Percentiles rank a stretch among this genome's conserved stretches.
phyloP scores from a whole-genome alignment of 1,140 invertebrate genomes.

The Bombus breviceps region DNA sequence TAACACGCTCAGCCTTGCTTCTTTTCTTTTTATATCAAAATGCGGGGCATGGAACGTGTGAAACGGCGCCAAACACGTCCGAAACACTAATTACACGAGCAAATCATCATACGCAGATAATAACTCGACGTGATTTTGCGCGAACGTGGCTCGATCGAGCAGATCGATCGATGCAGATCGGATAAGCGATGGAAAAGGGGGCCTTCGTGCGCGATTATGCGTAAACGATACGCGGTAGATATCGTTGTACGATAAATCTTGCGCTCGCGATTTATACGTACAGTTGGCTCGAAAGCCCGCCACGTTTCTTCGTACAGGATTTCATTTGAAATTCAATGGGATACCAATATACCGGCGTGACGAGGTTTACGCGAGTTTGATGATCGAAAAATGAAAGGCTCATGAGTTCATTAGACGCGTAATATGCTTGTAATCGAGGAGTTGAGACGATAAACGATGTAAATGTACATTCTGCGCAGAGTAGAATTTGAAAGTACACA shows the following conservation, averaged over 20 bases:
- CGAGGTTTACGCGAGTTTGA: not conserved
- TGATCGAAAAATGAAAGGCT: not conserved
- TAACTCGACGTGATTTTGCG: constrained; percentile 13
- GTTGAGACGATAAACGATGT: not conserved
- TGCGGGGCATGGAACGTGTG: not conserved
- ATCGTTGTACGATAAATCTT: constrained; percentile 36
- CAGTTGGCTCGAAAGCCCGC: not conserved
- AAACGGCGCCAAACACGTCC: not conserved
- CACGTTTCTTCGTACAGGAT: not conserved
- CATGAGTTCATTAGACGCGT: not conserved
- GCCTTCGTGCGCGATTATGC: constrained; percentile 32
- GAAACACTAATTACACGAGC: not conserved
- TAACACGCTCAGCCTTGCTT: not conserved
- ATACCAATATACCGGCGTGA: not conserved
- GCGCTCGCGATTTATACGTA: constrained; percentile 15
- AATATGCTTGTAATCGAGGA: not conserved
- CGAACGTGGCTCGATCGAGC: not conserved
- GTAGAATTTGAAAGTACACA: no score
- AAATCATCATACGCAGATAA: not conserved
- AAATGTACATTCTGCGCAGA: no score
- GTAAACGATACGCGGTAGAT: constrained; percentile 31
- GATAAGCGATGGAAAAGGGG: not conserved
- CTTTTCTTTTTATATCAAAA: not conserved
- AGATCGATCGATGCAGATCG: constrained; percentile 18
- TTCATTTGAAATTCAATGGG: constrained; percentile 39